Evolutionary conservation across 2,888 invertebrate genomes (phyloP).

Genomic region (Volucella inanis): DNA sequence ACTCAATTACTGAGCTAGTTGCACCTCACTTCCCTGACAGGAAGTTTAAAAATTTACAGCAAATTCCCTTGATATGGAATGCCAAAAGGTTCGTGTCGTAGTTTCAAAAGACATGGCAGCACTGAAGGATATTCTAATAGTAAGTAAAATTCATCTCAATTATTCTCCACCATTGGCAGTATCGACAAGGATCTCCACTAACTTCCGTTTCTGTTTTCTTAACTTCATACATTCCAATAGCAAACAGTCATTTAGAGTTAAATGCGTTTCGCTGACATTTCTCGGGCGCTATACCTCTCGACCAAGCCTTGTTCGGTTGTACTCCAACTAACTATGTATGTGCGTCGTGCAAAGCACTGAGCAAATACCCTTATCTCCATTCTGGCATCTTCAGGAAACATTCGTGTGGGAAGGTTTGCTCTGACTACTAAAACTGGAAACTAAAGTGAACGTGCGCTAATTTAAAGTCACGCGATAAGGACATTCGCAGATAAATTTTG

Average conservation of each 20-base stretch:
- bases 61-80: too few species aligned
- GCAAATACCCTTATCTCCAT: slow-evolving; percentile 56
- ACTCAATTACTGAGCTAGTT: slow-evolving; percentile 36
- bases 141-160: slow-evolving; percentile 62
- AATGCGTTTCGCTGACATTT: slow-evolving; percentile 45
- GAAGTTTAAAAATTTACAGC: too few species aligned
- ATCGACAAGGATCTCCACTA: slow-evolving; percentile 51
- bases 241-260: slow-evolving; percentile 42
- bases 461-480: slow-evolving; percentile 73
- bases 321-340: too few species aligned
- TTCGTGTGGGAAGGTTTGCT: slow-evolving; percentile 5
- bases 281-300: slow-evolving; percentile 51
- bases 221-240: slow-evolving; percentile 13
- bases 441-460: slow-evolving; percentile 71
- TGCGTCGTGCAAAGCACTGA: slow-evolving; percentile 1
- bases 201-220: slow-evolving; percentile 9
- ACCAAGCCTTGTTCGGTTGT: neutral
- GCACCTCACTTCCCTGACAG: too few species aligned
- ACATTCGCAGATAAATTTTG: slow-evolving; percentile 62
- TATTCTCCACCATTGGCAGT: slow-evolving; percentile 29
- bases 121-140: neutral
- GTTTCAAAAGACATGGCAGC: too few species aligned
- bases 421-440: slow-evolving; percentile 12
- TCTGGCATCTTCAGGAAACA: slow-evolving; percentile 38
- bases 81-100: too few species aligned